Percentiles rank a stretch among this genome's conserved stretches.
phyloP scores from a whole-genome alignment of 1,140 invertebrate species.

The Cryptotermes secundus region DNA sequence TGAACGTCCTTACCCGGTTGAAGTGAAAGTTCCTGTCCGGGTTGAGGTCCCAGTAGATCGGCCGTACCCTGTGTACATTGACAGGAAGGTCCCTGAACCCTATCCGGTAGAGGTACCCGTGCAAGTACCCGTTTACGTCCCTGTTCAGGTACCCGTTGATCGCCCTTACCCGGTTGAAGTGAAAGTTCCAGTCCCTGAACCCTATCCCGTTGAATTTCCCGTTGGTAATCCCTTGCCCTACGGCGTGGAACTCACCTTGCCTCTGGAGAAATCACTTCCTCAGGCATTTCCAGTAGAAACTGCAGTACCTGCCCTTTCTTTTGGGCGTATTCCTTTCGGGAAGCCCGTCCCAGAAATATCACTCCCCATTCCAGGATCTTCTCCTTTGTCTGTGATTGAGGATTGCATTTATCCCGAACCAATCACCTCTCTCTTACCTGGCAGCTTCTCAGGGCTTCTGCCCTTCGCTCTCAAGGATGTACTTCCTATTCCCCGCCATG shows the following conservation, averaged over 20 bases:
- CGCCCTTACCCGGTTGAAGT: slow-evolving; percentile 43
- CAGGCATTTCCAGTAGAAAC: slow-evolving; percentile 27
- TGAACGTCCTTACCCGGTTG: slow-evolving; percentile 65
- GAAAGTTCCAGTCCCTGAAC: background rate
- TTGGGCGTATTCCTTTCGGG: slow-evolving; percentile 49
- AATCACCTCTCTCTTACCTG: no score
- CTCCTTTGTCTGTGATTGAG: no score
- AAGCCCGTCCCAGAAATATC: background rate
- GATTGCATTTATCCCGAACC: no score
- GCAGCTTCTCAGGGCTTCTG: no score
- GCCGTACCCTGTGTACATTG: slow-evolving; percentile 60
- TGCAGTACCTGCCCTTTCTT: background rate
- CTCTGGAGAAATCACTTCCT: background rate
- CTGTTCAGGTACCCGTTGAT: slow-evolving; percentile 25
- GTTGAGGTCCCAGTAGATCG: slow-evolving; percentile 61
- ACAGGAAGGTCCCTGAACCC: slow-evolving; percentile 44
- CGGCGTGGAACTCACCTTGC: no score
- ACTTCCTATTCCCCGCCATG: no score
- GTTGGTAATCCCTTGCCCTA: background rate
- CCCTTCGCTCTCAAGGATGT: no score
- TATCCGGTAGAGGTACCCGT: slow-evolving; percentile 48
- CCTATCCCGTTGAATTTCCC: slow-evolving; percentile 1
- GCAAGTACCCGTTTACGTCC: slow-evolving; percentile 57
- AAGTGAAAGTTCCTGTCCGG: slow-evolving; percentile 60
- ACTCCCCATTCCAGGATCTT: no score